Percentiles rank a stretch among this genome's conserved stretches.
Conservation (phyloP, 2,113 vertebrate genomes). For the Lontra canadensis region DNA sequence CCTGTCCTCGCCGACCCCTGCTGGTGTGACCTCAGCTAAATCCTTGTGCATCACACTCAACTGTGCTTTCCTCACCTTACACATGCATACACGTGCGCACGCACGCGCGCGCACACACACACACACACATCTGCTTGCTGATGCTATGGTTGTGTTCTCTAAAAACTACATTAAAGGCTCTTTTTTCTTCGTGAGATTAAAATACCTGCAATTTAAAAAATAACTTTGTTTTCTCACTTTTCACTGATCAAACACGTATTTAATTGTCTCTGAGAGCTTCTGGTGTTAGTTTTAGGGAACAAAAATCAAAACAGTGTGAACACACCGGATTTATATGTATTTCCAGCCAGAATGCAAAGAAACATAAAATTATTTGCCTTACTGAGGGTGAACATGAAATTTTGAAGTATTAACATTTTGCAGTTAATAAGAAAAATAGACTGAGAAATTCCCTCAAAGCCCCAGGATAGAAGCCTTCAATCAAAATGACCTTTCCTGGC, state of each 20-base stretch:
- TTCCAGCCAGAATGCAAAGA: not conserved
- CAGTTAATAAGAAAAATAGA: not conserved
- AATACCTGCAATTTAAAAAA: not conserved
- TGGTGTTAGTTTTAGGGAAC: not conserved
- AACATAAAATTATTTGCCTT: not conserved
- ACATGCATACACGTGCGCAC: fast-evolving
- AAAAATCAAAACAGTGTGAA: not conserved
- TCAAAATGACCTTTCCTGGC: not conserved
- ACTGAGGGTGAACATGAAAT: not conserved
- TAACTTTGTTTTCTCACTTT: not conserved
- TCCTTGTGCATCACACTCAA: not conserved
- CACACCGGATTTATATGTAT: not conserved
- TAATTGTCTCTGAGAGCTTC: not conserved
- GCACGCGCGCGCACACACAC: fast-evolving
- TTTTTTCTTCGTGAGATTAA: not conserved
- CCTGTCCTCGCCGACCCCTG: too few relatives aligned
- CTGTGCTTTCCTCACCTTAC: not conserved
- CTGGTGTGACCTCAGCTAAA: not conserved
- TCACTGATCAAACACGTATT: not conserved
- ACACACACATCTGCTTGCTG: not conserved
- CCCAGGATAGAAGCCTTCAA: not conserved
- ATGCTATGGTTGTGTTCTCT: not conserved
- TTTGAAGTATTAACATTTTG: not conserved
- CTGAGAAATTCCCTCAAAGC: not conserved
- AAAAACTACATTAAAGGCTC: not conserved